phyloP scores from a whole-genome alignment of 1,140 invertebrate species.

The Harlomillsia oculata region DNA sequence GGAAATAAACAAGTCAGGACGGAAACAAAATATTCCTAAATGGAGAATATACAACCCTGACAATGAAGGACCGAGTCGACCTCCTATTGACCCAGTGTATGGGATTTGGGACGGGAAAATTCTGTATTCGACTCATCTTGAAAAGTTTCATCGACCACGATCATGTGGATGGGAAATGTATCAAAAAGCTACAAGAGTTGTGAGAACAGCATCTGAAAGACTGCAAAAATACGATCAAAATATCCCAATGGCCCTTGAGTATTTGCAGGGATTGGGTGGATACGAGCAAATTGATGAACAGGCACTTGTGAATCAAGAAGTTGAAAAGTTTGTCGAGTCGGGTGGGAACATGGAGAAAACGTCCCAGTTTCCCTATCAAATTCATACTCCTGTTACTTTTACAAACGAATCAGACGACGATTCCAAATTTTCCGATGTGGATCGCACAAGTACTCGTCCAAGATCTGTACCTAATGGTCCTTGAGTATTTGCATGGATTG shows the following conservation, averaged over 20 bases:
- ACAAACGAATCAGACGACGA: not conserved
- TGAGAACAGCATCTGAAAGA: not conserved
- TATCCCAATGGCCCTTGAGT: not conserved
- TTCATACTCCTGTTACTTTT: not conserved
- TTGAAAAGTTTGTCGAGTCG: not conserved
- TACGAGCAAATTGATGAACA: too few species aligned
- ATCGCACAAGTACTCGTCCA: not conserved
- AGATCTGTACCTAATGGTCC: not conserved
- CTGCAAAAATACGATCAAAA: not conserved
- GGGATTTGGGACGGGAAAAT: slow-evolving; percentile 16
- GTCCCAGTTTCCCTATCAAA: not conserved
- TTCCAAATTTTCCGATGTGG: not conserved
- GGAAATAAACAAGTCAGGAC: too few species aligned
- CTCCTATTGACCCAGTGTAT: too few species aligned
- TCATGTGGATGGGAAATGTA: not conserved
- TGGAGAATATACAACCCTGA: too few species aligned
- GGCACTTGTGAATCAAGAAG: not conserved
- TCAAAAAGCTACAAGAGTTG: not conserved
- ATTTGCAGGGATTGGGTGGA: not conserved
- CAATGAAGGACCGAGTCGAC: too few species aligned
- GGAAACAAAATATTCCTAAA: too few species aligned
- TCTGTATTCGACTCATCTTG: slow-evolving; percentile 11
- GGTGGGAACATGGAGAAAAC: not conserved
- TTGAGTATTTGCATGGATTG: not conserved
- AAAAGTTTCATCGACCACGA: slow-evolving; percentile 4